Evolutionary conservation across 1,140 invertebrate species (phyloP), one percentile per base, ranked within the genome.

Genomic region (Elymnias hypermnestra): DNA sequence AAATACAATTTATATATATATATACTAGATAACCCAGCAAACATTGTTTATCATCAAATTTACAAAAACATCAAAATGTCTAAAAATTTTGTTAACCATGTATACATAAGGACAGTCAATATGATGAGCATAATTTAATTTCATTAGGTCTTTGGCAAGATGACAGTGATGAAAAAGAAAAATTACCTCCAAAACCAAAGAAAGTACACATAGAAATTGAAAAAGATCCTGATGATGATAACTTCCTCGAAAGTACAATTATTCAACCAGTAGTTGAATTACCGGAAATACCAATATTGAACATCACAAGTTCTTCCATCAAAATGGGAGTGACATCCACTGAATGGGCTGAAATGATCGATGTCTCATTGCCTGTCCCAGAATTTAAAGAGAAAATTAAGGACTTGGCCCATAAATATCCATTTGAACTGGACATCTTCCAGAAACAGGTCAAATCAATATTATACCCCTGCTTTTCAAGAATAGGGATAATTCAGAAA

Each of bases 351-450:
- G 92, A 97, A 67, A 89, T 93, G 71, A 87, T 98, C 26, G 94
- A 98, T 82, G 90, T 95, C 0, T 91, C 90, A 8, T 83, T 90
- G 31, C 94, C 95, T 9, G 91, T 97, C 1, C 88, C 86, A 22
- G 92, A 98, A 76, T 98, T 97, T 77, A 88, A 94, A 33, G 90
- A 95, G 60, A 90, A 90, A 69, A 90, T 98, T 50, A 94, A 95
- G 19, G 90, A 94, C 47, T 94, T 95, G 82, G 97, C 97, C 0
- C 91, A 93, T 58, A 91, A 88, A 70, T 99, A 94, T 86, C 91
- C 92, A 15, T 99, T 99, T 88, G 95, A 98, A 75, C 88, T 99
- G 57, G 98, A 99, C 83, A 94, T 91, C 4, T 99, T 99, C 72
- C 98, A 99, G 82, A 98, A 99, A 85, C 90, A 94, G 77, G 89